These are phyloP conservation scores for Aegotheles bennettii DNA, from an alignment of 2,113 vertebrate genomes.

Conservation along the genomic window DNA sequence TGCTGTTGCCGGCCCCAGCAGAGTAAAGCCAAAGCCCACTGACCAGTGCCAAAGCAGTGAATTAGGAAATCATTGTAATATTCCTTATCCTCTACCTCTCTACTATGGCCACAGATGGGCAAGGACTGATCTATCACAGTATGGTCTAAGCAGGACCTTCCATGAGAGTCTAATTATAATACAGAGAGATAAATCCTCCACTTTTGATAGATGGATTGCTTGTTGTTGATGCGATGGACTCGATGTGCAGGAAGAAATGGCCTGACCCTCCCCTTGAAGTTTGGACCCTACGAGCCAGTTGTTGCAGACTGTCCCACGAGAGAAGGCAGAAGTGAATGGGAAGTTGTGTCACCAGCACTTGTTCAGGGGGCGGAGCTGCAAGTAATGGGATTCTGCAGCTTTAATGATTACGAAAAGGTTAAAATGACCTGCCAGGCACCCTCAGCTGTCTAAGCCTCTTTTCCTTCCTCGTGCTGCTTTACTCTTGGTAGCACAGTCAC, in stretches of 20 bases:
- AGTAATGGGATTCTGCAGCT: constrained; percentile 67
- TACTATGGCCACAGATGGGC: neutral
- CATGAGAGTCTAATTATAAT: constrained; percentile 34
- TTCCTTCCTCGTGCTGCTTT: constrained; percentile 81
- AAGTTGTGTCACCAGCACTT: neutral
- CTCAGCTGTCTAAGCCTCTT: constrained; percentile 78
- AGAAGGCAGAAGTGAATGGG: neutral
- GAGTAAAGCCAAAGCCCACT: neutral
- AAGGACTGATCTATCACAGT: neutral
- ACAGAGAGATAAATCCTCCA: neutral
- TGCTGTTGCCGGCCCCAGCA: neutral
- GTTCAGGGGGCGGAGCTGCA: neutral
- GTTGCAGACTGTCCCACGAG: accelerated
- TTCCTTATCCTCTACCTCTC: constrained; percentile 8
- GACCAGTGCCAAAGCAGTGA: constrained; percentile 10
- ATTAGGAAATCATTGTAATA: constrained; percentile 34
- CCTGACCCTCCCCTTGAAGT: neutral
- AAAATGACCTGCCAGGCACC: constrained; percentile 69
- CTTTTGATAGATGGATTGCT: neutral
- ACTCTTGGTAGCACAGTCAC: constrained; percentile 79
- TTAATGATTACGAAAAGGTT: constrained; percentile 71
- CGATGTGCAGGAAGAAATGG: neutral
- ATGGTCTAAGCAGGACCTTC: constrained; percentile 17
- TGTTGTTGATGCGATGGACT: neutral
- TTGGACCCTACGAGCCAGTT: neutral